Evolutionary conservation across 2,888 invertebrate species (phyloP).

Genomic region (Lepidocyrtoides sp.): DNA sequence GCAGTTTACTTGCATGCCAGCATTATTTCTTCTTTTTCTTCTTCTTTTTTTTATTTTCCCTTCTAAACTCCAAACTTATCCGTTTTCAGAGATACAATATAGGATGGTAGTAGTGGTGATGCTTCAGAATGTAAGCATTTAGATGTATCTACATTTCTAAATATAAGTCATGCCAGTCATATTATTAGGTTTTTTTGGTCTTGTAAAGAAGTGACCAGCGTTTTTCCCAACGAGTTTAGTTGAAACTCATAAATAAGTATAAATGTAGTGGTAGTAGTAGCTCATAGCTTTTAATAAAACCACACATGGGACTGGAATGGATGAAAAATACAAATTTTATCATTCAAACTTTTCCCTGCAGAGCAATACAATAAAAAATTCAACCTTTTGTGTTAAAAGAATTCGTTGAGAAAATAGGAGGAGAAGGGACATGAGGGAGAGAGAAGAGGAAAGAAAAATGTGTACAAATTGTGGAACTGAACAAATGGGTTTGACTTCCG

Average conservation of each 20-base stretch:
- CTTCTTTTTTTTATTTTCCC: not conserved
- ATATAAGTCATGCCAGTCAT: constrained; percentile 2
- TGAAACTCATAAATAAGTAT: constrained; percentile 18
- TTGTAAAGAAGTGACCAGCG: constrained; percentile 10
- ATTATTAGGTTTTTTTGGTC: not conserved
- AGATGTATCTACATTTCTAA: not conserved
- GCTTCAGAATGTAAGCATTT: no score
- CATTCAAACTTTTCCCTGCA: constrained; percentile 60
- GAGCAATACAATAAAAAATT: constrained; percentile 53
- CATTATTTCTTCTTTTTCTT: not conserved
- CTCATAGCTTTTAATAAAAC: constrained; percentile 20
- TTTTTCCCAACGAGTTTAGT: not conserved
- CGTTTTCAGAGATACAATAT: no score
- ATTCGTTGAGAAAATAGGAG: not conserved
- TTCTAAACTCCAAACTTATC: not conserved
- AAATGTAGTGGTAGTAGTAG: constrained; percentile 21
- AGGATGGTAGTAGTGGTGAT: no score
- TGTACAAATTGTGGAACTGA: constrained; percentile 58
- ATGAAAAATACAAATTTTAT: constrained; percentile 47
- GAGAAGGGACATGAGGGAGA: not conserved
- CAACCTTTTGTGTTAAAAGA: constrained; percentile 40
- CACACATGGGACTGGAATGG: constrained; percentile 10
- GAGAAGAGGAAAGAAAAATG: constrained; percentile 34
- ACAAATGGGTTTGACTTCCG: constrained; percentile 73
- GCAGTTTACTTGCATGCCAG: no score